These are phyloP conservation scores for Piaya cayana DNA, from an alignment of 2,113 vertebrate genomes.

Conservation along the genomic window DNA sequence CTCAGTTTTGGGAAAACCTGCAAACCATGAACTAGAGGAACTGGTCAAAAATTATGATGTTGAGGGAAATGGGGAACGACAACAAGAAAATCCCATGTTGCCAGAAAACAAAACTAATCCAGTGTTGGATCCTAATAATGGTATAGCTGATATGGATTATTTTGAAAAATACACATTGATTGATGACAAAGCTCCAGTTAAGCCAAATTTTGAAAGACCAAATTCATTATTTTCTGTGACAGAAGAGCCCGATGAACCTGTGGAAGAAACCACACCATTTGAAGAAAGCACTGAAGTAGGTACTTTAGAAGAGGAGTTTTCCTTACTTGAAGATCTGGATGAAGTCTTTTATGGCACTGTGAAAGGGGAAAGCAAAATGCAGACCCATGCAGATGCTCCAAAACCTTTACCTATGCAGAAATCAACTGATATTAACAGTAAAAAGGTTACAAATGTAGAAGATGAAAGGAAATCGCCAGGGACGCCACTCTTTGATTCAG, in stretches of 20 bases:
- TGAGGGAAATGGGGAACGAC: slow-evolving; percentile 1
- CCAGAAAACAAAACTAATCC: background rate
- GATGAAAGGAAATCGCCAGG: slow-evolving; percentile 72
- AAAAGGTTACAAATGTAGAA: slow-evolving; percentile 35
- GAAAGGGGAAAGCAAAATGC: slow-evolving; percentile 36
- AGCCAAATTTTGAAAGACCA: slow-evolving; percentile 58
- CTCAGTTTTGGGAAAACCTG: background rate
- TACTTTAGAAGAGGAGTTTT: slow-evolving; percentile 80
- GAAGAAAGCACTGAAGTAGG: slow-evolving; percentile 68
- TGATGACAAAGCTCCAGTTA: slow-evolving; percentile 80
- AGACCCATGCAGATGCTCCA: slow-evolving; percentile 26
- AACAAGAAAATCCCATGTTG: background rate
- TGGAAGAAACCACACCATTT: slow-evolving; percentile 39
- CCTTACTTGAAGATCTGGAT: slow-evolving; percentile 83
- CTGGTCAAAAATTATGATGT: background rate
- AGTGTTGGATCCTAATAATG: slow-evolving; percentile 17
- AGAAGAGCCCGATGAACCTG: slow-evolving; percentile 35
- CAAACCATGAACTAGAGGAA: background rate
- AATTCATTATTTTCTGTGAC: slow-evolving; percentile 36
- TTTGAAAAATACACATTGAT: slow-evolving; percentile 92
- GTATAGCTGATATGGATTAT: slow-evolving; percentile 83
- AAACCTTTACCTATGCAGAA: slow-evolving; percentile 29
- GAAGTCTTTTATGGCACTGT: slow-evolving; percentile 86
- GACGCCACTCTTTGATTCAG: slow-evolving; percentile 81
- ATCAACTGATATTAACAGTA: slow-evolving; percentile 9